Percentiles rank a stretch among this genome's conserved stretches.
Conservation (phyloP, 2,888 invertebrate species). For the Sphaerophoria taeniata region DNA sequence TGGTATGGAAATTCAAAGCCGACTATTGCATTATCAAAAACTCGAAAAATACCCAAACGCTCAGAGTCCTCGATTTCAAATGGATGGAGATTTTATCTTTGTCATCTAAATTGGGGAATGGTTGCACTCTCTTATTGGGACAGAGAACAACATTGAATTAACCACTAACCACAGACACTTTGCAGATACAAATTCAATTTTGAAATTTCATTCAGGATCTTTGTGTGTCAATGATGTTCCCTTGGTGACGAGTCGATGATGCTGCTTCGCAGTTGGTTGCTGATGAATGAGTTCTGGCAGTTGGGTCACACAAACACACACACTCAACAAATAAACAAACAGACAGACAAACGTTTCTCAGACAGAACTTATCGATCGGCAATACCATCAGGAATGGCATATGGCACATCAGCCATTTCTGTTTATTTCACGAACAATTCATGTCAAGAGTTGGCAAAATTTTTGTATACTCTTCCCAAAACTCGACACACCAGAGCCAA, state of each 20-base stretch:
- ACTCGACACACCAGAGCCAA: constrained; percentile 31
- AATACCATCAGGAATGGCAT: constrained; percentile 24
- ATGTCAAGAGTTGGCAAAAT: constrained; percentile 60
- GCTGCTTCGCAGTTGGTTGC: neutral
- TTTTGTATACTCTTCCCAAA: constrained; percentile 45
- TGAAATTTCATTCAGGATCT: constrained; percentile 55
- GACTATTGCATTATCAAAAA: constrained; percentile 11
- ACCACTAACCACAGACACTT: constrained; percentile 43
- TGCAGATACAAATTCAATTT: constrained; percentile 68
- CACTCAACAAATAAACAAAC: constrained; percentile 54
- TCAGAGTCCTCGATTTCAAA: neutral
- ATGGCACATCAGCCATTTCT: neutral
- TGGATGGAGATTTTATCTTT: neutral
- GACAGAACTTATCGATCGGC: constrained; percentile 46
- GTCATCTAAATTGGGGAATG: neutral
- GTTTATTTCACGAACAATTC: constrained; percentile 34
- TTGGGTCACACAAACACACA: constrained; percentile 24
- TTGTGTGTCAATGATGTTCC: neutral
- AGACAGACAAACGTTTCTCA: constrained; percentile 49
- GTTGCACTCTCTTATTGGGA: neutral
- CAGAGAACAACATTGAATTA: constrained; percentile 26
- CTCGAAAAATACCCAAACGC: constrained; percentile 11
- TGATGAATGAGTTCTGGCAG: constrained; percentile 39
- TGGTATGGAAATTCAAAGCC: no score
- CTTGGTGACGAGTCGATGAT: neutral